Conservation (phyloP, 2,888 invertebrate genomes). For the Parnassius glacialis region DNA sequence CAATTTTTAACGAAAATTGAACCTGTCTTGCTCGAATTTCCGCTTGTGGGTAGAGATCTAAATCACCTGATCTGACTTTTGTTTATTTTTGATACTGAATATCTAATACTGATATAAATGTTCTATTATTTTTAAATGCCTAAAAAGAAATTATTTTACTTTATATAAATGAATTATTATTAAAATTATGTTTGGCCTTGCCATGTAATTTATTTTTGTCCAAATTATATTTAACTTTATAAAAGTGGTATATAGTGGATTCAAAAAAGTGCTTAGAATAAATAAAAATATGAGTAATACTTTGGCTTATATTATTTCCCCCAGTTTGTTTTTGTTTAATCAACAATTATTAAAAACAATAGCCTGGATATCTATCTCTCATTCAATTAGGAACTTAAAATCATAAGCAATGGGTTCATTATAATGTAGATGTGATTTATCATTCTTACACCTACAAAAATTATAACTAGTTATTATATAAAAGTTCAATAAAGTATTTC, state of each 20-base stretch:
- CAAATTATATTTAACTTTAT: conserved; percentile 52
- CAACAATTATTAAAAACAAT: no score
- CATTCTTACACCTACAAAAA: no score
- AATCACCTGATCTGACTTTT: background rate
- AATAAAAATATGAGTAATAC: conserved; percentile 50
- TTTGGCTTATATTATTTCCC: conserved; percentile 24
- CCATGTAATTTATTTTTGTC: conserved; percentile 62
- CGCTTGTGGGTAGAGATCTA: background rate
- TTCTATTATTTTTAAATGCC: conserved; percentile 5
- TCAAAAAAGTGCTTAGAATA: conserved; percentile 70
- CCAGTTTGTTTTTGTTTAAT: no score
- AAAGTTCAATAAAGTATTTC: no score
- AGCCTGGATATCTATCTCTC: no score
- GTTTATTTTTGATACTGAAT: background rate
- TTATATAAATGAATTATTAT: conserved; percentile 8
- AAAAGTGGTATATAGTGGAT: conserved; percentile 63
- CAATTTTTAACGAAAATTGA: background rate
- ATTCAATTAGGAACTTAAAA: no score
- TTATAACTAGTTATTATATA: no score
- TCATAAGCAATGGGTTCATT: no score
- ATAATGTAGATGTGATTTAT: no score
- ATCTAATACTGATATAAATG: background rate
- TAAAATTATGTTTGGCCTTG: conserved; percentile 61
- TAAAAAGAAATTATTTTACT: conserved; percentile 13
- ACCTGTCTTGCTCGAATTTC: background rate